phyloP scores from a whole-genome alignment of 92 coral and sea anemone genomes.

The Micromussa lordhowensis region DNA sequence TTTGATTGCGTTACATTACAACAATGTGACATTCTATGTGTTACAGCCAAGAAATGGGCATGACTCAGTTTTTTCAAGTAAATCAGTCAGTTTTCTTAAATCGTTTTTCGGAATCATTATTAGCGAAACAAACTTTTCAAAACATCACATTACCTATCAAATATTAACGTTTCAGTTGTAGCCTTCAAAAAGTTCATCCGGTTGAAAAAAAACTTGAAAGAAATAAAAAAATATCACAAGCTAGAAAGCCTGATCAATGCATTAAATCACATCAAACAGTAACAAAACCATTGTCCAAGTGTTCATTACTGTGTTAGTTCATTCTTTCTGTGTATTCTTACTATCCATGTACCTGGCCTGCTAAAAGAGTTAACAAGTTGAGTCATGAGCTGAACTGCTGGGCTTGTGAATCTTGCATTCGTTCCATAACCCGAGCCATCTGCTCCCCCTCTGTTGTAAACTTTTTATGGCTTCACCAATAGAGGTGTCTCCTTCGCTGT shows the following conservation, averaged over 20 bases:
- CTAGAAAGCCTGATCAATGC: slow-evolving; percentile 1
- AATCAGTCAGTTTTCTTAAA: no score
- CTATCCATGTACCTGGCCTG: background rate
- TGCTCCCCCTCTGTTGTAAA: background rate
- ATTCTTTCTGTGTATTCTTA: background rate
- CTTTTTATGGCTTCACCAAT: background rate
- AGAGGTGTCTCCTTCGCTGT: slow-evolving; percentile 2
- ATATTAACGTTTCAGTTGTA: no score
- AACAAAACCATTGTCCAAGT: slow-evolving; percentile 1
- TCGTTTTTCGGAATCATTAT: no score
- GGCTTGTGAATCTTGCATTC: slow-evolving; percentile 4
- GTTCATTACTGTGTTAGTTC: slow-evolving; percentile 1
- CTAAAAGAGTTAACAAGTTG: background rate
- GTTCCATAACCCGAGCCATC: slow-evolving; percentile 3
- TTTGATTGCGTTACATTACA: no score
- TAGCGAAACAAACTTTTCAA: no score
- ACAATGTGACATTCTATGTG: no score
- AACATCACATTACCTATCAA: no score
- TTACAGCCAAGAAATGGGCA: no score
- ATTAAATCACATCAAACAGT: slow-evolving; percentile 4
- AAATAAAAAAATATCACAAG: background rate
- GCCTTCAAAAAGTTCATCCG: background rate
- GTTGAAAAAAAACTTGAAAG: slow-evolving; percentile 1
- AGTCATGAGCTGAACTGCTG: slow-evolving; percentile 5
- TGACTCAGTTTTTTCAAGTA: no score